Percentiles rank a stretch among this genome's conserved stretches.
Conservation (phyloP, 2,888 invertebrate species). For the Sisyra terminalis region DNA sequence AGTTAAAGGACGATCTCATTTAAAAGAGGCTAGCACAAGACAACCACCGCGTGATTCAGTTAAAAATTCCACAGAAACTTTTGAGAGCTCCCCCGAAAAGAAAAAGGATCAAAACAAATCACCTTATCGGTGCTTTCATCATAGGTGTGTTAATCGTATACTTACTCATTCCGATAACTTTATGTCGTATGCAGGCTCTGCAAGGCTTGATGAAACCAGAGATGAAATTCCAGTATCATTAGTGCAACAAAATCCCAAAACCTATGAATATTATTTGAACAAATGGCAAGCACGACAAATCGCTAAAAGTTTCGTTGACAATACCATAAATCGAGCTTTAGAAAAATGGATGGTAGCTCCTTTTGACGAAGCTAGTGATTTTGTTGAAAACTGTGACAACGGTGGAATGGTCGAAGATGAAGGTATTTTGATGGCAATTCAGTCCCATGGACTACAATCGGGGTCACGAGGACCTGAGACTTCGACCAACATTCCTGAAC, state of each 20-base stretch:
- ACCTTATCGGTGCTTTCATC: conserved; percentile 13
- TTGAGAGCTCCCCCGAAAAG: conserved; percentile 13
- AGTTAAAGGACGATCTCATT: conserved; percentile 45
- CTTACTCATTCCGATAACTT: conserved; percentile 12
- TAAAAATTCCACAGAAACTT: not conserved
- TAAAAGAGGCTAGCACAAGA: conserved; percentile 29
- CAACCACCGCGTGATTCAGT: conserved; percentile 5
- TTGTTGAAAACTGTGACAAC: conserved; percentile 35
- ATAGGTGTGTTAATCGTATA: conserved; percentile 13
- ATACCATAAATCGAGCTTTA: conserved; percentile 48
- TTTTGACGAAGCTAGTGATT: conserved; percentile 32
- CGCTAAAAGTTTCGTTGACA: conserved; percentile 49
- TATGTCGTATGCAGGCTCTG: conserved; percentile 13
- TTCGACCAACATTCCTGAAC: conserved; percentile 5
- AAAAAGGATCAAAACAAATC: conserved; percentile 15
- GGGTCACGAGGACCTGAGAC: conserved; percentile 14
- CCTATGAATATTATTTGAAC: conserved; percentile 24
- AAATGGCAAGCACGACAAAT: conserved; percentile 51
- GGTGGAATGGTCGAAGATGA: conserved; percentile 48
- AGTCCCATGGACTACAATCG: conserved; percentile 46
- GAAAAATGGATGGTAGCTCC: conserved; percentile 40
- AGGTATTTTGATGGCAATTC: conserved; percentile 58
- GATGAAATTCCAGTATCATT: conserved; percentile 21
- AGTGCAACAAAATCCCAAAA: conserved; percentile 19
- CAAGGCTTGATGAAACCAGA: conserved; percentile 13